Evolutionary conservation across 2,888 invertebrate species (phyloP), one percentile per base, ranked within the genome.

Genomic region (Euplexia lucipara): DNA sequence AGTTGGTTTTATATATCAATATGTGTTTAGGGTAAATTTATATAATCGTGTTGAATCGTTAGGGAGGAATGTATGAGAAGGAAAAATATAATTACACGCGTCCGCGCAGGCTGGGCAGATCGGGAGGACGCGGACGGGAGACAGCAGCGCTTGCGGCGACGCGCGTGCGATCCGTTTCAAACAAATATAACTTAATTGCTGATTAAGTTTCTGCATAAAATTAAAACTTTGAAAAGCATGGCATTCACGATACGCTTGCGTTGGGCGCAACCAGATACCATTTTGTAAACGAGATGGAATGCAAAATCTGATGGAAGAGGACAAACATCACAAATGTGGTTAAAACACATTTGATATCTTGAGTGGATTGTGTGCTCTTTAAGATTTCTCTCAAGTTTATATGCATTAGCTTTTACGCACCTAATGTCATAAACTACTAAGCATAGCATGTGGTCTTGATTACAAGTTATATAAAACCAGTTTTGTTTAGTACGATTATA

Each of bases 131-230:
- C n/a, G 47, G 54, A 42, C 52, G 7, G n/a, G 20, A 44, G 65
- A 80, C 68, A 57, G 70, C 57, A 81, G 66, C 61, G 85, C 89
- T 80, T 42, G 75, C 58, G 87, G 88, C 88, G 70, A 71, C 81
- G 84, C 87, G 86, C 86, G 88, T 85, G 84, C 82, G 70, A 61
- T 53, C 63, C 63, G 20, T 59, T 65, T 57, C 59, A 70, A 61
- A 65, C 77, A 83, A 84, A 75, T 71, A 75, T 70, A 72, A 76
- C 71, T 79, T 80, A 82, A 83, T 85, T 81, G 74, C 74, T 72
- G 78, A 83, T 83, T 79, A 75, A 70, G 51, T 78, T 74, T 76
- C 56, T 75, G 58, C 67, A 74, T 65, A 75, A 79, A 74, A 64
- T 68, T 67, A 70, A 80, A 81, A 78, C 73, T 73, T 76, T 75